Evolutionary conservation across 2,113 vertebrate genomes (phyloP).

Genomic region (Martes martes): DNA sequence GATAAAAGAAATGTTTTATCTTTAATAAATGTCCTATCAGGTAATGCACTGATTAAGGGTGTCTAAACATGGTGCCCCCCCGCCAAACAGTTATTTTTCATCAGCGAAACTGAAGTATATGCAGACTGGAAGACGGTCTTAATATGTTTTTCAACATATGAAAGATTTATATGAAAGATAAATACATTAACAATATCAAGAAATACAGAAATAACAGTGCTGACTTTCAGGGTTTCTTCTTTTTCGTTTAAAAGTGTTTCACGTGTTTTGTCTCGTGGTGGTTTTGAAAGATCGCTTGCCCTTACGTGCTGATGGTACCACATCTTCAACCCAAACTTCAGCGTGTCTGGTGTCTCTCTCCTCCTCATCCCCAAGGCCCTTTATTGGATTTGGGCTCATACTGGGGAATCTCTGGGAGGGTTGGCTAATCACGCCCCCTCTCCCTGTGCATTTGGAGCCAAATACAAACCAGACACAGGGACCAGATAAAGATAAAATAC

Average conservation of each 20-base stretch:
- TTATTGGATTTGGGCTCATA: neutral
- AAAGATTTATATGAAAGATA: slow-evolving; percentile 37
- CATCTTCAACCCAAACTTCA: neutral
- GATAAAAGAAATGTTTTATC: slow-evolving; percentile 73
- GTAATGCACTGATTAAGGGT: slow-evolving; percentile 59
- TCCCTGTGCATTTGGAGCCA: neutral
- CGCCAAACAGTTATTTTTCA: slow-evolving; percentile 60
- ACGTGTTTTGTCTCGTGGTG: neutral
- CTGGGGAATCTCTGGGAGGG: neutral
- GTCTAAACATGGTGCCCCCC: slow-evolving; percentile 40
- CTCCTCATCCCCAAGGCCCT: neutral
- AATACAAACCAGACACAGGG: neutral
- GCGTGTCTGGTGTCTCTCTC: neutral
- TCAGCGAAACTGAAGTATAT: slow-evolving; percentile 33
- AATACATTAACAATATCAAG: neutral
- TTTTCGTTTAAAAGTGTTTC: neutral
- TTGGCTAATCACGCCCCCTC: neutral
- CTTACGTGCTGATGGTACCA: neutral
- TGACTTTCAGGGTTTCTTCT: neutral
- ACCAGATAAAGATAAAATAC: neutral
- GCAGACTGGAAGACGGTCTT: neutral
- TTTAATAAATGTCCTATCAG: slow-evolving; percentile 71
- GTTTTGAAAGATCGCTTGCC: neutral
- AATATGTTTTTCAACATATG: neutral
- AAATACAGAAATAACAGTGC: neutral